Conservation (phyloP, 2,113 vertebrate species). For the Felis catus region DNA sequence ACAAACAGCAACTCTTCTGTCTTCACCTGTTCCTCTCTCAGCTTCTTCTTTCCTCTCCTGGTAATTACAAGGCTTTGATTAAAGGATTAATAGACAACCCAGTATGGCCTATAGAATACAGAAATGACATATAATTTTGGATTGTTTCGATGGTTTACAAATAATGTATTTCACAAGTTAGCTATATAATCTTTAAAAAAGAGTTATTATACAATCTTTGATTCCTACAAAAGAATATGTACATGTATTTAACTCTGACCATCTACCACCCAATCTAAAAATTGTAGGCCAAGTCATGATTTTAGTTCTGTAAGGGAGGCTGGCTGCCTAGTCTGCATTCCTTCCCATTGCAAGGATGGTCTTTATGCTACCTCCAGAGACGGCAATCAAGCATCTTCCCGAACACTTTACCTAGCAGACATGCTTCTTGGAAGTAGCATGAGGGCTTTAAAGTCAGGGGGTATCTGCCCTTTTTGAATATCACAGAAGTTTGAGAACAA, state of each 20-base stretch:
- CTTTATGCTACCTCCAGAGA: background rate
- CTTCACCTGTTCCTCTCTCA: background rate
- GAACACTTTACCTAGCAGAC: background rate
- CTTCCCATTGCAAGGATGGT: background rate
- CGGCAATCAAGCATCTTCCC: background rate
- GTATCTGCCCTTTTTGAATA: background rate
- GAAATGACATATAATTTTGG: background rate
- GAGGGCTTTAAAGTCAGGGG: background rate
- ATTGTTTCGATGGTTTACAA: background rate
- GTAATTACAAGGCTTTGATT: background rate
- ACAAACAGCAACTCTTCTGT: background rate
- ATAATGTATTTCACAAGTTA: background rate
- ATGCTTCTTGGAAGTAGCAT: background rate
- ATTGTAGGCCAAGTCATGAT: background rate
- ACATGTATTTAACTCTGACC: background rate
- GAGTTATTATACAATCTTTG: background rate
- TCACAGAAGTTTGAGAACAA: background rate
- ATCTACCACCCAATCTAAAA: background rate
- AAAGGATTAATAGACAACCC: background rate
- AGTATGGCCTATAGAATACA: background rate
- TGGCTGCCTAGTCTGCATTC: background rate
- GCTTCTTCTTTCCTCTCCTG: background rate
- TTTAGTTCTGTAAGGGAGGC: background rate
- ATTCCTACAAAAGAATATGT: background rate
- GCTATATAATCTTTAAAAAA: background rate